A percentile compares a stretch with the other conserved stretches of the same genome.
These are phyloP conservation scores for Griposia aprilina DNA, from an alignment of 2,888 invertebrate species.

Conservation along the genomic window DNA sequence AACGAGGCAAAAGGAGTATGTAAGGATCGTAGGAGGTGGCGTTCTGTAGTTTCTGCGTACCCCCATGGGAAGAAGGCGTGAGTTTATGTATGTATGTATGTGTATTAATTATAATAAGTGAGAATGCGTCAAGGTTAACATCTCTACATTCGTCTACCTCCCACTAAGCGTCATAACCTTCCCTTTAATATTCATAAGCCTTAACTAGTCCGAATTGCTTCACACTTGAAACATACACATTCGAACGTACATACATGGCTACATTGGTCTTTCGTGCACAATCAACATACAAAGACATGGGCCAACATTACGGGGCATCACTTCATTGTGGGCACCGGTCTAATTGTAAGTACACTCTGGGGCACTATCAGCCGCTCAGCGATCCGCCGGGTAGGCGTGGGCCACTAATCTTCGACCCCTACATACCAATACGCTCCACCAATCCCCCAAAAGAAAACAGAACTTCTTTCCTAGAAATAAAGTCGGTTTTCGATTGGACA, in stretches of 20 bases:
- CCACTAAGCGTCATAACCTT: slow-evolving; percentile 33
- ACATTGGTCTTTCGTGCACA: slow-evolving; percentile 82
- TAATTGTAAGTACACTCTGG: slow-evolving; percentile 91
- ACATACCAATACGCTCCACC: slow-evolving; percentile 84
- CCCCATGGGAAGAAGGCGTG: no score
- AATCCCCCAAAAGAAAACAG: slow-evolving; percentile 69
- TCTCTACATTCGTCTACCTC: not conserved
- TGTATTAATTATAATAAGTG: not conserved
- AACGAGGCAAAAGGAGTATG: no score
- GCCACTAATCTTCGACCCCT: slow-evolving; percentile 91
- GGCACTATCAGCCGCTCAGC: slow-evolving; percentile 90
- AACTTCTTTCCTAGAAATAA: slow-evolving; percentile 71
- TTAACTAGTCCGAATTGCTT: slow-evolving; percentile 48
- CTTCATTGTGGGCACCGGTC: slow-evolving; percentile 90
- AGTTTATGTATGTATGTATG: no score
- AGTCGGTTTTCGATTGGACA: slow-evolving; percentile 69
- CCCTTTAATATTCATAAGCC: slow-evolving; percentile 65
- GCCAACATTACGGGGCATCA: slow-evolving; percentile 89
- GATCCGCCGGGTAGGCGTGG: slow-evolving; percentile 89
- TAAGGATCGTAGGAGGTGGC: no score
- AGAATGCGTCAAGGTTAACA: slow-evolving; percentile 11
- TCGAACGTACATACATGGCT: slow-evolving; percentile 33
- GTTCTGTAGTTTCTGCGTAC: no score
- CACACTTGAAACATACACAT: slow-evolving; percentile 45
- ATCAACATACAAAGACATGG: slow-evolving; percentile 90